Percentiles rank a stretch among this genome's conserved stretches.
Conservation (phyloP, 2,888 invertebrate genomes). For the Galeopsomyia nigrocyanea region DNA sequence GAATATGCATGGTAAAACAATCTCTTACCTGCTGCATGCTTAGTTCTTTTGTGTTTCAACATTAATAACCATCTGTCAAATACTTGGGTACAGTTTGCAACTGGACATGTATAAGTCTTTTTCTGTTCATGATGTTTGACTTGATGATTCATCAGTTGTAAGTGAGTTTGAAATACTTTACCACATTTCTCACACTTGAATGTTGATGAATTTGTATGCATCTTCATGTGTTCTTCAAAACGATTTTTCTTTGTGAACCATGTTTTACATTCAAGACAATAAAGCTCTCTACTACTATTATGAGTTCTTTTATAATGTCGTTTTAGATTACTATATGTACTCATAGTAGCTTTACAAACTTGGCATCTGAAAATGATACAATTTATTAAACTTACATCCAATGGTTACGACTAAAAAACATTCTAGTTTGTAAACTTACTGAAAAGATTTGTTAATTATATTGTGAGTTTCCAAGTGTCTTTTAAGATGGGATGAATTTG, state of each 20-base stretch:
- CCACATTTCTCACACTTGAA: slow-evolving; percentile 73
- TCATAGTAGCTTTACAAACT: slow-evolving; percentile 70
- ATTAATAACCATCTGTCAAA: slow-evolving; percentile 71
- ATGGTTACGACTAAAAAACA: neutral
- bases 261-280: slow-evolving; percentile 70
- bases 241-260: slow-evolving; percentile 73
- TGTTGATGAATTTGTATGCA: slow-evolving; percentile 69
- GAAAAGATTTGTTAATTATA: slow-evolving; percentile 45
- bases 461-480: slow-evolving; percentile 74
- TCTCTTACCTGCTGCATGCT: slow-evolving; percentile 59
- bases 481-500: slow-evolving; percentile 74
- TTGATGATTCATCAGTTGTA: slow-evolving; percentile 71
- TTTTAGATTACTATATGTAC: slow-evolving; percentile 72
- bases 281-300: slow-evolving; percentile 63
- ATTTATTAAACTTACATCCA: neutral
- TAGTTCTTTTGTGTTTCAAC: slow-evolving; percentile 68
- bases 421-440: slow-evolving; percentile 51
- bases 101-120: slow-evolving; percentile 65
- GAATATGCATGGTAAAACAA: neutral
- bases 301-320: slow-evolving; percentile 73
- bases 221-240: slow-evolving; percentile 72
- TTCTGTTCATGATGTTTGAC: slow-evolving; percentile 62
- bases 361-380: slow-evolving; percentile 55
- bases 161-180: slow-evolving; percentile 69
- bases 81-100: slow-evolving; percentile 69